Evolutionary conservation across 1,140 invertebrate genomes (phyloP).

Genomic region (Drosophila ohnishii): DNA sequence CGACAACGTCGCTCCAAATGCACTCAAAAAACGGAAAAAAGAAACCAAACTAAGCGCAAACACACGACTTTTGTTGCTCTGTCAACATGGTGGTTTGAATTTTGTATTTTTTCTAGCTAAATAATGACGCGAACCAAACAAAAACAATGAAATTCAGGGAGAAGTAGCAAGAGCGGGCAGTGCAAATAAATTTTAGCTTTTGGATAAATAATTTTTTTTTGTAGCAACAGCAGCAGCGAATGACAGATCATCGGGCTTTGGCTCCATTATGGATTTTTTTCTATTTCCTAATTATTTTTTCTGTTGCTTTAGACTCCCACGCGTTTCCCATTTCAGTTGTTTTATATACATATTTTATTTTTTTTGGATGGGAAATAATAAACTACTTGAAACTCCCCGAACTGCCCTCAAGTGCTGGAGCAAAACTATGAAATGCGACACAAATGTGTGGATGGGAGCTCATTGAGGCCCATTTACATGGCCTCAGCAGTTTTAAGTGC

Average conservation of each 20-base stretch:
- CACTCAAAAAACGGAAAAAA: slow-evolving; percentile 36
- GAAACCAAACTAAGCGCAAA: slow-evolving; percentile 34
- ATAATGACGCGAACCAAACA: slow-evolving; percentile 10
- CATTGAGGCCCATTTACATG: slow-evolving; percentile 44
- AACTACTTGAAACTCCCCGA: slow-evolving; percentile 49
- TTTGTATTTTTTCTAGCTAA: slow-evolving; percentile 30
- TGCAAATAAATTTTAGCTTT: slow-evolving; percentile 39
- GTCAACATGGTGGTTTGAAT: slow-evolving; percentile 17
- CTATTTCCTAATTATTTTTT: slow-evolving; percentile 1
- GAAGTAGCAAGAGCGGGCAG: slow-evolving; percentile 17
- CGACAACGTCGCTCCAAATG: slow-evolving; percentile 28
- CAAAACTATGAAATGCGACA: slow-evolving; percentile 47
- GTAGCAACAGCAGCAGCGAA: slow-evolving; percentile 22
- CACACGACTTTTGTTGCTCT: slow-evolving; percentile 39
- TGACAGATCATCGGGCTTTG: slow-evolving; percentile 61
- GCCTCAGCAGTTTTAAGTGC: slow-evolving; percentile 63
- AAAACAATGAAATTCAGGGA: slow-evolving; percentile 12
- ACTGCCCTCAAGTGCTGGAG: slow-evolving; percentile 38
- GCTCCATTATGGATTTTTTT: slow-evolving; percentile 9
- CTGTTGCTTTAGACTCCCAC: slow-evolving; percentile 45
- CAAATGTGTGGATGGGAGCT: slow-evolving; percentile 12
- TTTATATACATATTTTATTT: background rate
- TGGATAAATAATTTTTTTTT: slow-evolving; percentile 52
- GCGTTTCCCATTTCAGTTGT: slow-evolving; percentile 59
- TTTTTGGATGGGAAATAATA: slow-evolving; percentile 7